phyloP scores from a whole-genome alignment of 1,140 invertebrate genomes.

The Xylocopa sonorina region DNA sequence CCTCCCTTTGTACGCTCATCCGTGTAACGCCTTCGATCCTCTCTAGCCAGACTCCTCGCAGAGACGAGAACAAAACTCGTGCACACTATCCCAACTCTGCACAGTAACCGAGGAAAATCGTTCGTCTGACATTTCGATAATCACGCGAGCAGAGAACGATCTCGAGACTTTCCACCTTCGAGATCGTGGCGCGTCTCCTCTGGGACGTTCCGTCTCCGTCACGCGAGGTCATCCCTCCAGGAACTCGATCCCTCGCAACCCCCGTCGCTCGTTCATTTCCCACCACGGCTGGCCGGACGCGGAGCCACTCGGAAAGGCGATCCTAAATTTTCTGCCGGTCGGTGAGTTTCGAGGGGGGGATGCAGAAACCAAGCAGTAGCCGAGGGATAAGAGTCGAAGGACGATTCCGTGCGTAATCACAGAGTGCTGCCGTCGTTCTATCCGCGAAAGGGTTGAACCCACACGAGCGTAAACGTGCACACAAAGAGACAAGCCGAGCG shows the following conservation, averaged over 20 bases:
- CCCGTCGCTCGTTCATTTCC: slow-evolving; percentile 58
- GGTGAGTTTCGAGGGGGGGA: neutral
- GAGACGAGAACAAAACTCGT: neutral
- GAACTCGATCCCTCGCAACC: neutral
- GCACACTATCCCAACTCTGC: no score
- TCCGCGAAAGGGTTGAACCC: slow-evolving; percentile 29
- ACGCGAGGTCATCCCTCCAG: slow-evolving; percentile 13
- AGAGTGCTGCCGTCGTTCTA: no score
- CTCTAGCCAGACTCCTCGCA: neutral
- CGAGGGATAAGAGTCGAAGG: slow-evolving; percentile 8
- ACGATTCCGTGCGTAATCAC: slow-evolving; percentile 40
- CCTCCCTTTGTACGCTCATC: slow-evolving; percentile 22
- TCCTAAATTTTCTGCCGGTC: slow-evolving; percentile 54
- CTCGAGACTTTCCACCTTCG: slow-evolving; percentile 2
- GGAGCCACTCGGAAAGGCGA: slow-evolving; percentile 50
- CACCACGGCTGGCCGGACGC: slow-evolving; percentile 23
- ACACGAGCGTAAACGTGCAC: slow-evolving; percentile 27
- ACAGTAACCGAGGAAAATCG: neutral
- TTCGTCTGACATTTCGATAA: slow-evolving; percentile 5
- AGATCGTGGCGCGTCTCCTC: neutral
- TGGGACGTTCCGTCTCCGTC: neutral
- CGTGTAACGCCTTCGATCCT: slow-evolving; percentile 27
- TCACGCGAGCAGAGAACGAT: neutral
- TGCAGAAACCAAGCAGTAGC: slow-evolving; percentile 15
- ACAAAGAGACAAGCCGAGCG: slow-evolving; percentile 26